These are phyloP conservation scores for Dinothrombium tinctorium DNA, from an alignment of 1,140 invertebrate species.

Conservation along the genomic window DNA sequence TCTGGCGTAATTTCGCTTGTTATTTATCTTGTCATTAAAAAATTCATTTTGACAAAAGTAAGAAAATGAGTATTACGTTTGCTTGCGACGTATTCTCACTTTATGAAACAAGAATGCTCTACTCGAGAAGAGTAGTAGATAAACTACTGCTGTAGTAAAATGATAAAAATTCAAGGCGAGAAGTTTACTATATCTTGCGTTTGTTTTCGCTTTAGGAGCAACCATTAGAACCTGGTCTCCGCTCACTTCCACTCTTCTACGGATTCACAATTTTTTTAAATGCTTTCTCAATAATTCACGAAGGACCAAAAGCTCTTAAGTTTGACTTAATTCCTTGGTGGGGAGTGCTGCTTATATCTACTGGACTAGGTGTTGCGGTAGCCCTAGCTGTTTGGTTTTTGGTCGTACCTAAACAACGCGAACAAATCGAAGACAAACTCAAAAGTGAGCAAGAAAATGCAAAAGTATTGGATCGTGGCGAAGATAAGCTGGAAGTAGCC, in stretches of 20 bases:
- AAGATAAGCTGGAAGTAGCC: constrained; percentile 34
- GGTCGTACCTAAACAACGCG: constrained; percentile 39
- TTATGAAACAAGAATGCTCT: no score
- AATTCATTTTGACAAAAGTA: constrained; percentile 48
- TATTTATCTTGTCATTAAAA: constrained; percentile 53
- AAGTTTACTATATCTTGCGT: no score
- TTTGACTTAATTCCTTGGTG: constrained; percentile 52
- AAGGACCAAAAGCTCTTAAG: constrained; percentile 39
- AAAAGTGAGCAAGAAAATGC: neutral
- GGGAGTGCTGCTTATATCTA: constrained; percentile 45
- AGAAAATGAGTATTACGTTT: no score
- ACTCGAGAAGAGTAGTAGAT: no score
- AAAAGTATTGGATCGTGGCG: constrained; percentile 1
- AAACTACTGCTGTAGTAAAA: no score
- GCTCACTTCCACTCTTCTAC: constrained; percentile 71
- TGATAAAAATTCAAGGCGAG: no score
- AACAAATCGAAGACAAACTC: constrained; percentile 3
- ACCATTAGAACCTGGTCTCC: constrained; percentile 59
- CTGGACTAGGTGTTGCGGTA: constrained; percentile 37
- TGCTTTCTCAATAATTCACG: constrained; percentile 68
- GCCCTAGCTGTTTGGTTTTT: constrained; percentile 44
- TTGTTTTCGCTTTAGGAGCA: no score
- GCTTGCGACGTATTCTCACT: no score
- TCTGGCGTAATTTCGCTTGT: constrained; percentile 68
- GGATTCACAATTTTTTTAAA: constrained; percentile 74